Evolutionary conservation across 92 coral and sea anemone genomes (phyloP).

Genomic region (Paramuricea clavata): DNA sequence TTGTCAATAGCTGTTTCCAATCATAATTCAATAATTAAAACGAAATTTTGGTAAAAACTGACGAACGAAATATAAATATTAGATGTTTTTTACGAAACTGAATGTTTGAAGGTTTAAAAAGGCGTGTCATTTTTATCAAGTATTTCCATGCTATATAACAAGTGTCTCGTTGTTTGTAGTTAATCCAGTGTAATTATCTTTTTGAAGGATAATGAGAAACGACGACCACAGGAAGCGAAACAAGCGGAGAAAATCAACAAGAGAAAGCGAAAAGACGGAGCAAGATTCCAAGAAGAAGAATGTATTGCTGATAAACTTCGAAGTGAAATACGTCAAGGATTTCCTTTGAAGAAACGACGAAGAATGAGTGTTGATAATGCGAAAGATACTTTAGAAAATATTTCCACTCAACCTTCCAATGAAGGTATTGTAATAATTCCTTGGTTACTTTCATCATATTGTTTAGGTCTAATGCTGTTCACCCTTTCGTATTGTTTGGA

Average conservation of each 20-base stretch:
- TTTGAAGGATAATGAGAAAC: conserved; percentile 48
- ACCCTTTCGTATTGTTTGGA: no score
- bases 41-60: no score
- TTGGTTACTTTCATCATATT: not conserved
- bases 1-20: no score
- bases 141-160: no score
- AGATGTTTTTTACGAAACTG: no score
- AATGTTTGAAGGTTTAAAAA: no score
- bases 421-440: not conserved
- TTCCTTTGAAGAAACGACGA: conserved; percentile 70
- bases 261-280: conserved; percentile 27
- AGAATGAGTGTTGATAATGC: conserved; percentile 17
- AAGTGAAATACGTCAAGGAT: conserved; percentile 89
- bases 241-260: conserved; percentile 26
- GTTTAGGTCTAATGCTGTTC: not conserved
- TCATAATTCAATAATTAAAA: no score
- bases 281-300: conserved; percentile 64
- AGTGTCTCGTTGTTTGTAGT: no score
- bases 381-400: not conserved
- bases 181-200: not conserved
- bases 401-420: not conserved
- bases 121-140: no score
- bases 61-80: no score
- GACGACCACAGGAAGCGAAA: conserved; percentile 44
- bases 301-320: conserved; percentile 93